These are phyloP conservation scores for Syritta pipiens DNA, from an alignment of 2,888 invertebrate genomes.

Conservation along the genomic window DNA sequence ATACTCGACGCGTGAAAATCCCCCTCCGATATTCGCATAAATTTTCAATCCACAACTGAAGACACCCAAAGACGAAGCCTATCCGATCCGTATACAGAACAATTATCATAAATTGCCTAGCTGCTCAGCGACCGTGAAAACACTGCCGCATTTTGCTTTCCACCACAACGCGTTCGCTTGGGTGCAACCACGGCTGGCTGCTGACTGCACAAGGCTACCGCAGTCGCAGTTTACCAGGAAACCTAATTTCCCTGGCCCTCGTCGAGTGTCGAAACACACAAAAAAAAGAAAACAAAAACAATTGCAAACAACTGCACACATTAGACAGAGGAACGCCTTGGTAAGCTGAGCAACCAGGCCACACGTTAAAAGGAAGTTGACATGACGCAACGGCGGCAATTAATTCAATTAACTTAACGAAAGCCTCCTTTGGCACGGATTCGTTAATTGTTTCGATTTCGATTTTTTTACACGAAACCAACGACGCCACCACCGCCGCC, in stretches of 20 bases:
- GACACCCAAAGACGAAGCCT: slow-evolving; percentile 12
- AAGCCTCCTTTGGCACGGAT: slow-evolving; percentile 47
- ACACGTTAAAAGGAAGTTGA: slow-evolving; percentile 58
- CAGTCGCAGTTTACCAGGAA: background rate
- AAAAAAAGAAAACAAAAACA: no score
- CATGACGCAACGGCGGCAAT: slow-evolving; percentile 61
- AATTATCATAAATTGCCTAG: slow-evolving; percentile 56
- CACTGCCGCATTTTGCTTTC: slow-evolving; percentile 21
- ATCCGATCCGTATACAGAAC: slow-evolving; percentile 23
- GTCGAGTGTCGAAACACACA: background rate
- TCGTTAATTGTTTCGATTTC: slow-evolving; percentile 54
- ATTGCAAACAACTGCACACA: slow-evolving; percentile 9
- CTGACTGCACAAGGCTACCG: no score
- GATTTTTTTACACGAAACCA: slow-evolving; percentile 26
- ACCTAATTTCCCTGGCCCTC: slow-evolving; percentile 35
- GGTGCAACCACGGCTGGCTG: background rate
- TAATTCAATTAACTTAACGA: slow-evolving; percentile 66
- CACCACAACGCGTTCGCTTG: background rate
- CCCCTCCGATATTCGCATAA: no score
- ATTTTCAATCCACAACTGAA: no score
- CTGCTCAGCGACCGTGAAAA: slow-evolving; percentile 59
- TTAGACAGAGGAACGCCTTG: background rate
- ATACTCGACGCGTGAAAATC: no score
- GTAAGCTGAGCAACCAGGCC: slow-evolving; percentile 34
- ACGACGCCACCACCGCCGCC: background rate